Evolutionary conservation across 1,140 invertebrate species (phyloP), one percentile per base, ranked within the genome.

Genomic region (Drosophila sturtevanti): DNA sequence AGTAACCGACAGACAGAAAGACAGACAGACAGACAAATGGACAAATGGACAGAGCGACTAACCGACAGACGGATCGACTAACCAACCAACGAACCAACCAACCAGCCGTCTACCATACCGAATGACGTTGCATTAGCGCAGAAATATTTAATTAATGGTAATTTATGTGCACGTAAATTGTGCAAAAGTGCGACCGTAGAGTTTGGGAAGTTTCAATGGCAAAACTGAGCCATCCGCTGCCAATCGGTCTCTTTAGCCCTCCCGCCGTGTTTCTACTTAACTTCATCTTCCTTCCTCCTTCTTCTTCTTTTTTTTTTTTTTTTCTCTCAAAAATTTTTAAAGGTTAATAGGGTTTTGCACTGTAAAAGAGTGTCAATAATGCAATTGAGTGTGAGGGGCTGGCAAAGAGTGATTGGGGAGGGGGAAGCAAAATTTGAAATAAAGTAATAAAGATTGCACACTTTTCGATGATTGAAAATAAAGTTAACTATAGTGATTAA

Each of bases 111-210:
- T 4, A 56, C 54, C 54, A 14, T 34, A 56, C 24, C 54, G 54
- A 59, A 34, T 51, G 34, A 61, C 60, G 54, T 35, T 34, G 82
- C 81, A 86, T 86, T 86, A 82, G 81, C 71, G 79, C 84, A 87
- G 79, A 82, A 86, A 86, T 85, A 85, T 86, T 86, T 86, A 86
- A 86, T 86, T 87, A 86, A 86, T 86, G 81, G 81, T 86, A 86
- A 86, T 82, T 86, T 86, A 86, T 86, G 81, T 82, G 81, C 81
- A 79, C 81, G 81, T 86, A 86, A 86, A 87, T 86, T 86, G 79
- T 76, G 79, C 75, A 87, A 86, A 24, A 86, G 79, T 87, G 81
- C 75, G 77, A 80, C 72, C 70, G 73, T n/a, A n/a, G 54, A 77
- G 72, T 63, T 69, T 60, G 65, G 61, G 27, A 10, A 48, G 4